Conservation (phyloP, 2,888 invertebrate genomes). For the Subacronicta megacephala region DNA sequence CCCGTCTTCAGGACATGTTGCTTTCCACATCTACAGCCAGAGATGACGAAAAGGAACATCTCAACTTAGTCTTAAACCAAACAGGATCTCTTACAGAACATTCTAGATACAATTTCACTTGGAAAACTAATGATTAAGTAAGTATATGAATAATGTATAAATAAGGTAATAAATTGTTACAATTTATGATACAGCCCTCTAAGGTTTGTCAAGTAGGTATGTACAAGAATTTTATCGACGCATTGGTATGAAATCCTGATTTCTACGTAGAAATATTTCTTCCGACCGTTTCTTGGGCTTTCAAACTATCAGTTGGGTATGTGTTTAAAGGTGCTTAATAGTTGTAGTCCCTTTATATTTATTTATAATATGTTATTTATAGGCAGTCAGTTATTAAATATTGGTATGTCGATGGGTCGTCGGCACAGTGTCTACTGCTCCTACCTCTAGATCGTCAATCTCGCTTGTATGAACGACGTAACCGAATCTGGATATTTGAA, state of each 20-base stretch:
- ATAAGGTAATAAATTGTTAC: constrained; percentile 52
- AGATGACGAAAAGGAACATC: neutral
- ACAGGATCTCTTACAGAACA: constrained; percentile 5
- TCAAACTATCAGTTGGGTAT: constrained; percentile 8
- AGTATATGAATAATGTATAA: constrained; percentile 54
- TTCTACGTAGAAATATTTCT: constrained; percentile 20
- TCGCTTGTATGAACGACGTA: neutral
- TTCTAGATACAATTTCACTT: constrained; percentile 47
- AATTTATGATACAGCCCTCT: constrained; percentile 53
- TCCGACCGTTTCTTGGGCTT: constrained; percentile 7
- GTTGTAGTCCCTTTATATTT: no score
- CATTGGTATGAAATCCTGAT: constrained; percentile 20
- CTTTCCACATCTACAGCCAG: no score
- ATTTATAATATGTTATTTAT: no score
- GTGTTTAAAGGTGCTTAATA: neutral
- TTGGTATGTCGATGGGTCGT: no score
- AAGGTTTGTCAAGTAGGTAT: constrained; percentile 27
- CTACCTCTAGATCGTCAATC: no score
- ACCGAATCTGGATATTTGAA: neutral
- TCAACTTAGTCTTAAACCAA: constrained; percentile 8
- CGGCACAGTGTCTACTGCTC: no score
- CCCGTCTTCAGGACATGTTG: no score
- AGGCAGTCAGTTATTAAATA: no score
- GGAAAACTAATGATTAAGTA: constrained; percentile 50
- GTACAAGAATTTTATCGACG: constrained; percentile 32